phyloP scores from a whole-genome alignment of 2,888 invertebrate genomes.

The Dynastes maya region DNA sequence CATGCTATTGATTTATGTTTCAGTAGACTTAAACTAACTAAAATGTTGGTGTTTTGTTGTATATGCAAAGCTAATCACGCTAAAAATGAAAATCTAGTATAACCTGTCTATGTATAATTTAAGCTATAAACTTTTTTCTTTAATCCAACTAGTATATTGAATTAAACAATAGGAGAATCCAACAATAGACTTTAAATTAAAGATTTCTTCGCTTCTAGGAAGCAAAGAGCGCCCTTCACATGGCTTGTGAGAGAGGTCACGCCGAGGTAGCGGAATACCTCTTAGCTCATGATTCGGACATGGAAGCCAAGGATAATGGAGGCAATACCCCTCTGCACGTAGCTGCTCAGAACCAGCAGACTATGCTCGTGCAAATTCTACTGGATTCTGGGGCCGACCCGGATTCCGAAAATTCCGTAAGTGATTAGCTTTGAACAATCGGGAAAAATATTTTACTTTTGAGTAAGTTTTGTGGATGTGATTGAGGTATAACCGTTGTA shows the following conservation, averaged over 20 bases:
- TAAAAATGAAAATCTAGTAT: too few relatives aligned
- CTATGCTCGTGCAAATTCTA: constrained; percentile 80
- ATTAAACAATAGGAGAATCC: too few relatives aligned
- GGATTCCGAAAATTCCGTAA: constrained; percentile 73
- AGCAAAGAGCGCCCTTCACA: constrained; percentile 79
- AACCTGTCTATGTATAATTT: too few relatives aligned
- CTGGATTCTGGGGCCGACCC: constrained; percentile 80
- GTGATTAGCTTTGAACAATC: constrained; percentile 46
- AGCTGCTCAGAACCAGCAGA: constrained; percentile 83
- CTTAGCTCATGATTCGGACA: constrained; percentile 75
- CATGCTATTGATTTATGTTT: too few relatives aligned
- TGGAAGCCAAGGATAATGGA: constrained; percentile 80
- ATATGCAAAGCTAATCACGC: too few relatives aligned
- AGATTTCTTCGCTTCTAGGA: constrained; percentile 67
- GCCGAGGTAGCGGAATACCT: constrained; percentile 75
- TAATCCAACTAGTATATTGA: too few relatives aligned
- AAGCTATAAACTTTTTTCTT: too few relatives aligned
- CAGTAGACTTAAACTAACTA: too few relatives aligned
- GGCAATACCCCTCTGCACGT: constrained; percentile 85
- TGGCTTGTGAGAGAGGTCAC: constrained; percentile 81
- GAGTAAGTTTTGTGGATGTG: too few relatives aligned
- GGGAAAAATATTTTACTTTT: not conserved
- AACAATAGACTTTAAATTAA: too few relatives aligned
- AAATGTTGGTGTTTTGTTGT: too few relatives aligned
- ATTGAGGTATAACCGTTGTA: too few relatives aligned